Base-by-base conservation (phyloP, 2,113 vertebrate species). In the Penelope pileata region DNA sequence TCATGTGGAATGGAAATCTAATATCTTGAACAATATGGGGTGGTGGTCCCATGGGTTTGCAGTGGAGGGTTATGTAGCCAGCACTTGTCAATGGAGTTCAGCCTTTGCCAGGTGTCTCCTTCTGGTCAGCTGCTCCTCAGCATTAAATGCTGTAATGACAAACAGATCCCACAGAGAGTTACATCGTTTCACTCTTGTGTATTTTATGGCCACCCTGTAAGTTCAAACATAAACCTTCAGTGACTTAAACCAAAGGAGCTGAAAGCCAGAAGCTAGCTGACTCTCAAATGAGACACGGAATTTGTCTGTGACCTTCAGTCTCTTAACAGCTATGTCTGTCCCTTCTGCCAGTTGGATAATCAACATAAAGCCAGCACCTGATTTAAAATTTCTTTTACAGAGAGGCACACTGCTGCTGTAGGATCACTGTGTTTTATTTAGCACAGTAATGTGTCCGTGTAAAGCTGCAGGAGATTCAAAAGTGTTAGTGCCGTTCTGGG, bases 261-360 rank as follows among this genome's bases (percentile, higher is more conserved):
- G 77, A 34, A 59, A 94, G 80, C 69, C 86, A 96, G 88, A n/a
- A 83, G 74, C 62, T 64, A 15, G 23, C 59, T 29, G 40, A 42
- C 84, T 85, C 85, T 69, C 73, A 48, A 53, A 68, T 19, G 76
- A 78, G 74, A 60, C 0, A 1, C 68, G 86, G 74, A 84, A 88
- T 90, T 77, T 83, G 76, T 67, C 70, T 83, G 68, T 94, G 92
- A 91, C 90, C 94, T 95, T 92, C 88, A 86, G 48, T 53, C 85
- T 92, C 64, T 77, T 23, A 93, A 80, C 76, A 94, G 64, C 80
- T 75, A 17, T 53, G 34, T 81, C 90, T 60, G 68, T 88, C 47
- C 27, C 47, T 89, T 84, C 66, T 91, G 75, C 83, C 92, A 94
- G 74, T 72, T 95, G 86, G 86, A 86, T 90, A 91, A 91, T 75